Base-by-base conservation (phyloP, 2,113 vertebrate species). In the Toxotes chatareus region DNA sequence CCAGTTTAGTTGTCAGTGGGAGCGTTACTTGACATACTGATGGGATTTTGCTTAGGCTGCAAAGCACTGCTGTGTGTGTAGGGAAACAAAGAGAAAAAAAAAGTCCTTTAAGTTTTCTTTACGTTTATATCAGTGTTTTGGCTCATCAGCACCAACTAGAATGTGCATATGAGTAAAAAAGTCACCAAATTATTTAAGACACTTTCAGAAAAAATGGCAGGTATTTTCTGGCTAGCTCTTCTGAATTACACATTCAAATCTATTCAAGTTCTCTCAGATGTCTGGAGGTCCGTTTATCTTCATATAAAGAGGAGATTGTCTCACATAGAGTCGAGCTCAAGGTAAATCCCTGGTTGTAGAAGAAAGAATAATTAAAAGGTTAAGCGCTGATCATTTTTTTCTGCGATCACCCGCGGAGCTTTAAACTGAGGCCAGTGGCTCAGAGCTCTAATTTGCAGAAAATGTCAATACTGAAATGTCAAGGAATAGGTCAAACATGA, bases 401-500 rank as follows among this genome's bases (percentile, higher is more conserved):
- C 72, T 42, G 69, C 78, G 90, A 90, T 92, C 90, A 85, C 92
- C 91, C 83, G 0, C 53, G 68, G 87, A 88, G 90, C 89, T 91
- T 91, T 89, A 88, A 89, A 90, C 84, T 32, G 79, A 78, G 74
- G 74, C 91, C 86, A 70, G 63, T 82, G 89, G 86, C 91, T 83
- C 89, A 62, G 76, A 79, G 78, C 91, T 92, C 91, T 94, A 92
- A 94, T 94, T 94, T 94, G 93, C 89, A 72, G 91, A 90, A 94
- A 94, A 94, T 94, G 93, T 93, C 93, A 93, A 91, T 93, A 90
- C 74, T 82, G 66, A 94, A 94, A 95, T 94, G 94, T 94, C 93
- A 95, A 63, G 73, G 83, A 93, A 94, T 93, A 94, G 94, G 93
- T 94, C 92, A 94, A 82, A 92, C 88, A 85, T 64, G 44, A 91